A percentile compares a stretch with the other conserved stretches of the same genome.
These are phyloP conservation scores for Dermatemys mawii DNA, from an alignment of 2,113 vertebrate species.

Conservation along the genomic window DNA sequence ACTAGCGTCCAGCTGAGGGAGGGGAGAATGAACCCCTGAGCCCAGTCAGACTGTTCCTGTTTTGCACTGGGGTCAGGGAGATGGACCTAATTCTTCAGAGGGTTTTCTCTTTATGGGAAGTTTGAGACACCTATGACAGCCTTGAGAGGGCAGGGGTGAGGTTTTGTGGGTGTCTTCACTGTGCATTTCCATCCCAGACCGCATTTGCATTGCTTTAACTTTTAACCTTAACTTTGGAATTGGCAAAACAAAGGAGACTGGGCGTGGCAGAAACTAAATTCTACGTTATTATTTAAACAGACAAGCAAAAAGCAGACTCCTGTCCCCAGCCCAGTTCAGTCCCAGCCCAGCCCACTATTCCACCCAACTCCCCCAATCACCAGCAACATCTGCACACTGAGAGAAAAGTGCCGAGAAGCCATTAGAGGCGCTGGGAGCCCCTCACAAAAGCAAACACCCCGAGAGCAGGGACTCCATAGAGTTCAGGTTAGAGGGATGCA, in stretches of 20 bases:
- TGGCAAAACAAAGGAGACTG: neutral
- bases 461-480: neutral
- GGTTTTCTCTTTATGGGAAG: too few relatives aligned
- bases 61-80: too few relatives aligned
- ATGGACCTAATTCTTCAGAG: too few relatives aligned
- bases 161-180: neutral
- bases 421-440: neutral
- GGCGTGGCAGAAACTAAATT: neutral
- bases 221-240: neutral
- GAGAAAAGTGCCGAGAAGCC: neutral
- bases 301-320: neutral
- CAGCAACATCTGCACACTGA: neutral
- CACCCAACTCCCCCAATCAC: neutral
- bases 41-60: too few relatives aligned
- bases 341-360: neutral
- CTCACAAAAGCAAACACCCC: neutral
- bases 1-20: too few relatives aligned
- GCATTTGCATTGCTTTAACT: neutral
- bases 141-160: neutral
- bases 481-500: neutral
- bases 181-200: neutral
- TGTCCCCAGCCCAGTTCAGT: neutral
- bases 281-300: neutral
- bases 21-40: too few relatives aligned
- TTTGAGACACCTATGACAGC: neutral